Evolutionary conservation across 2,888 invertebrate genomes (phyloP), one percentile per base, ranked within the genome.

Genomic region (Neocrepidodera transversa): DNA sequence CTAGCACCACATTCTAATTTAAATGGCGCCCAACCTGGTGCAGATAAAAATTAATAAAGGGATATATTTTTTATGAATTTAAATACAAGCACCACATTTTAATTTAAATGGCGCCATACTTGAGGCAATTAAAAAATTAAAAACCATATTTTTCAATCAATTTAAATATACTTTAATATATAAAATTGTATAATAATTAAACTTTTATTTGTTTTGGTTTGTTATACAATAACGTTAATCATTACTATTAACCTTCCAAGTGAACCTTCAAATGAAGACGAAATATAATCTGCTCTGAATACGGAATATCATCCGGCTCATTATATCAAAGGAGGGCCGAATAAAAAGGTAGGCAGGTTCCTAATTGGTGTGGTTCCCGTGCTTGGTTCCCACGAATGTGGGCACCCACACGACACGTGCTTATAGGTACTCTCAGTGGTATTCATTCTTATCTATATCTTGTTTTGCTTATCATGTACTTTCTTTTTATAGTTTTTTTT

Each of bases 391-490:
- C 72, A 74, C 72, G 71, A 69, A 48, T 63, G 64, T 60, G 42
- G 42, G 62, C 73, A 70, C 73, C 71, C 71, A 72, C 72, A 60
- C 66, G 70, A 70, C 72, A 72, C 72, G 71, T 69, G 73, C 68
- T 71, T 66, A 56, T 7, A 14, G 45, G 28, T 45, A 26, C 42
- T 23, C 36, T n/a, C n/a, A n/a, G 36, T 4, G 13, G 7, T 23
- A 23, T 23, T 23, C 23, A 23, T 42, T 66, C 64, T 67, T 69
- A 67, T 71, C 68, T 68, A 51, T 55, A 63, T 65, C 67, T 56
- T 36, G 17, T 50, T 47, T 45, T 50, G 52, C 60, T 56, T 55
- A 58, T 62, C 59, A 56, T 49, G 52, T 54, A 50, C 51, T 56
- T 60, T 62, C 45, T 55, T 43, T 54, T 57, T 53, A n/a, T 40